Evolutionary conservation across 2,888 invertebrate genomes (phyloP), one percentile per base, ranked within the genome.

Genomic region (Melanophora roralis): DNA sequence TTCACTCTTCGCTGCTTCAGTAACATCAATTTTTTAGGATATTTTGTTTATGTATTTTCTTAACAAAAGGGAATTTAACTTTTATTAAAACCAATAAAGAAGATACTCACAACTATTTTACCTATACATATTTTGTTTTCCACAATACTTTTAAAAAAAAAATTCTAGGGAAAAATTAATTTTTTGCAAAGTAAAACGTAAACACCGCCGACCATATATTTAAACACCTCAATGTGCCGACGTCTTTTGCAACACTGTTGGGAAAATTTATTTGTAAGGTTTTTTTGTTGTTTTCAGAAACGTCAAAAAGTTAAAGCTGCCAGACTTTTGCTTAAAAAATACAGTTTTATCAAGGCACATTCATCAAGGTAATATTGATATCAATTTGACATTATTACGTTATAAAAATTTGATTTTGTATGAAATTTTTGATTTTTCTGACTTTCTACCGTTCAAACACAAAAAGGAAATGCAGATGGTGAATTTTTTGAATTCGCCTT

Each of bases 241-340:
- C 73, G 78, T 55, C 78, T 68, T 73, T 78, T 78, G 47, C 78
- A 78, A 73, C 78, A 78, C 78, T 78, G 67, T 27, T 67, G 23
- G 69, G 34, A 57, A 67, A 69, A 69, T 16, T 32, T 34, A n/a
- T 45, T 60, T 55, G 1, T 60, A 16, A 53, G 51, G 40, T 49
- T 14, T 12, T 45, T 57, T 53, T 36, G 43, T 72, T 23, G 23
- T 53, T 27, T 3, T 16, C 8, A 47, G 12, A 21, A 21, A 21
- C 21, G 12, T 0, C 9, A 11, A 43, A 34, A 45, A 9, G 2
- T 5, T 40, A n/a, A 34, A 8, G 53, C 32, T 62, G 62, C 72
- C 72, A 53, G 9, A 34, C 2, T 32, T 38, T 1, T 32, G 21
- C 6, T 27, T 3, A 27, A 6, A 6, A 27, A 27, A 27, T n/a